Evolutionary conservation across 2,888 invertebrate genomes (phyloP).

Genomic region (Archips crataeganus): DNA sequence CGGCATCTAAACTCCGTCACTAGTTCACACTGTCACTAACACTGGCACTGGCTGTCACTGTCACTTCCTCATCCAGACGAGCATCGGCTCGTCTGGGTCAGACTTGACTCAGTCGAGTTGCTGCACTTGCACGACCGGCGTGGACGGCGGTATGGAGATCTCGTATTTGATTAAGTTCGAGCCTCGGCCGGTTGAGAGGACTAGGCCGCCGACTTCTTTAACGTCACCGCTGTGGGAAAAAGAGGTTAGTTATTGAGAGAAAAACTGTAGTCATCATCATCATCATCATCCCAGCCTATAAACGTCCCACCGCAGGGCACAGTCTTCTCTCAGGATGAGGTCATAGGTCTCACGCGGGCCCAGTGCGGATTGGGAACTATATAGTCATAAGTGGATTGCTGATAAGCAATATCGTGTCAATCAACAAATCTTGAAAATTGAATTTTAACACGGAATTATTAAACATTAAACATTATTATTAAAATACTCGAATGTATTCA

Average conservation of each 20-base stretch:
- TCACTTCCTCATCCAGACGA: constrained; percentile 49
- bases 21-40: constrained; percentile 31
- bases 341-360: no score
- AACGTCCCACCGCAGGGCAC: no score
- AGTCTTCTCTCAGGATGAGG: no score
- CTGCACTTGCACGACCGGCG: constrained; percentile 80
- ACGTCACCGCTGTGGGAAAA: constrained; percentile 66
- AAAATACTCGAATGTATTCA: no score
- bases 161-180: constrained; percentile 86
- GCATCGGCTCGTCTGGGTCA: constrained; percentile 50
- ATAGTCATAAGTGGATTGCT: no score
- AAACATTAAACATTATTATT: no score
- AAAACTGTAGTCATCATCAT: no score
- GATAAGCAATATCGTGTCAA: no score
- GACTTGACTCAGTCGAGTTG: constrained; percentile 75
- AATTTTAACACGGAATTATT: no score
- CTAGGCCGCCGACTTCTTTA: constrained; percentile 76
- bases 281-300: no score
- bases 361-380: no score
- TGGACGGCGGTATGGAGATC: constrained; percentile 83
- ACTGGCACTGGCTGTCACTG: background rate
- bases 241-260: background rate
- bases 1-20: background rate
- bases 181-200: constrained; percentile 74
- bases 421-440: no score